A percentile compares a stretch with the other conserved stretches of the same genome.
phyloP scores from a whole-genome alignment of 1,140 invertebrate genomes.

The Goniozus legneri region DNA sequence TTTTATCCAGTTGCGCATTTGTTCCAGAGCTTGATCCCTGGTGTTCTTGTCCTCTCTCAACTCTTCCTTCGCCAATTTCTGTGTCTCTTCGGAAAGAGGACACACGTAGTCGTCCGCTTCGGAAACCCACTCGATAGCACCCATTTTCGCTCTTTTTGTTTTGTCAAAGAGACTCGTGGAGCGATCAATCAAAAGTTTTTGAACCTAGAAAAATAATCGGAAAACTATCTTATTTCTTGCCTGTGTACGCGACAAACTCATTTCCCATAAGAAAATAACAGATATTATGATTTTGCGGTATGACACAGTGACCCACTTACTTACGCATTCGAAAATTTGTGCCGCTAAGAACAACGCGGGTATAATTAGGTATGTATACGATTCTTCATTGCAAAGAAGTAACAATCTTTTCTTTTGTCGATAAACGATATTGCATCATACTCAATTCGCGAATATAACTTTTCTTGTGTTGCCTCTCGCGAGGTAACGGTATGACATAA shows the following conservation, averaged over 20 bases:
- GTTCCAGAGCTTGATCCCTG: slow-evolving; percentile 63
- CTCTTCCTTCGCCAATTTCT: slow-evolving; percentile 64
- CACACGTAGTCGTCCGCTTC: slow-evolving; percentile 62
- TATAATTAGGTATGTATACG: slow-evolving; percentile 1
- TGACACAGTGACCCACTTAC: neutral
- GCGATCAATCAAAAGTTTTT: no score
- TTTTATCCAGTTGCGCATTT: slow-evolving; percentile 69
- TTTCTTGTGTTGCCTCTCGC: no score
- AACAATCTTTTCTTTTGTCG: no score
- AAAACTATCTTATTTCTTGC: neutral
- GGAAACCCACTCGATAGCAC: slow-evolving; percentile 51
- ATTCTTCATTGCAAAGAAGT: no score
- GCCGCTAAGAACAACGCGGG: slow-evolving; percentile 2
- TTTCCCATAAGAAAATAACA: neutral
- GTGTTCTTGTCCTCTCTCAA: slow-evolving; percentile 67
- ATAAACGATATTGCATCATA: no score
- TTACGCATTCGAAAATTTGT: neutral
- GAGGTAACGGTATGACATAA: no score
- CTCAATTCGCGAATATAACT: no score
- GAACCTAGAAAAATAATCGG: no score
- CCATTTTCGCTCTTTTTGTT: slow-evolving; percentile 25
- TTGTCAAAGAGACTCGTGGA: no score
- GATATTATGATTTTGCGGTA: neutral
- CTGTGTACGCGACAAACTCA: neutral
- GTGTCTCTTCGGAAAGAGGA: slow-evolving; percentile 58